Evolutionary conservation across 2,888 invertebrate genomes (phyloP), one percentile per base, ranked within the genome.

Genomic region (Pseudococcus jackbeardsleyi): DNA sequence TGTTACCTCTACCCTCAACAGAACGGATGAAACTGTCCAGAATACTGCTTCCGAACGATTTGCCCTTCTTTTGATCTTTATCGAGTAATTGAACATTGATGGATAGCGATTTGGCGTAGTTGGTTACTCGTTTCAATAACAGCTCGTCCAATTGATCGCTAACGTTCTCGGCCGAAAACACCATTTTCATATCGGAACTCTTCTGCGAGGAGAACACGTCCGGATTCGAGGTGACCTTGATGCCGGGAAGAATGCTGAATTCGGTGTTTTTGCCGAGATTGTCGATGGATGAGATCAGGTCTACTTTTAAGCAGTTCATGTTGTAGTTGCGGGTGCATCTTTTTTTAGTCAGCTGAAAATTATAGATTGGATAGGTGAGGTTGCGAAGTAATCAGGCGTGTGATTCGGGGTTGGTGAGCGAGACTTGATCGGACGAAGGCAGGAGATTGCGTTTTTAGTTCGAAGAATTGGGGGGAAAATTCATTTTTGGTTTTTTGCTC

Each of bases 231-330:
- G 92, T 94, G 26, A 96, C 93, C 90, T 94, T 94, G 0, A 96
- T 93, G 89, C 96, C 96, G 0, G 96, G 95, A 11, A 96, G 91
- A 11, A 96, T 93, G 89, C 93, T 93, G 8, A 95, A 93, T n/a
- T 89, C 89, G 91, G 95, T 94, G 90, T 94, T 94, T 91, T 95
- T 95, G 90, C 95, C 94, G 39, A 96, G 91, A 72, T 94, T 94
- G 91, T 96, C 96, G 89, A 96, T 93, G 90, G 96, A 94, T 4
- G 95, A 95, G 4, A 96, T 93, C 82, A 95, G 94, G 90, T 96
- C 96, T 89, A 96, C 92, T 91, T 96, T 96, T 72, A 96, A 92
- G 91, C 96, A 96, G 91, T 95, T 95, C 39, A 94, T 93, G 91
- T 94, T 95, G 90, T 95, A 94, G 0, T 92, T 91, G 42, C 92